Evolutionary conservation across 2,888 invertebrate species (phyloP).

Genomic region (Rotaria magnacalcarata): DNA sequence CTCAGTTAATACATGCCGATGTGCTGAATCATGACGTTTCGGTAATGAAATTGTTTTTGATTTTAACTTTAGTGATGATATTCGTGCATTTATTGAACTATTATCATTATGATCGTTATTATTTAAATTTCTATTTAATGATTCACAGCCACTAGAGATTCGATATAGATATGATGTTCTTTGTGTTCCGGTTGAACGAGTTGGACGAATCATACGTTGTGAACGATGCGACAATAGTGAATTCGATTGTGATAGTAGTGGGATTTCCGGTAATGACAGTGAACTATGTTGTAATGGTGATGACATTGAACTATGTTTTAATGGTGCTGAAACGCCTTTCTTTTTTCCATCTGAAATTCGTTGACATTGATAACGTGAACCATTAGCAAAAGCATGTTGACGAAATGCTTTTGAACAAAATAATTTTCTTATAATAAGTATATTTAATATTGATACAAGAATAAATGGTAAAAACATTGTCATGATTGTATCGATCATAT

Average conservation of each 20-base stretch:
- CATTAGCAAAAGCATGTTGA: constrained; percentile 15
- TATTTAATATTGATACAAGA: constrained; percentile 29
- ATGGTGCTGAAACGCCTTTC: not conserved
- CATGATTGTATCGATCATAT: not conserved
- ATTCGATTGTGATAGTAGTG: not conserved
- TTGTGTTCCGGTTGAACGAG: not conserved
- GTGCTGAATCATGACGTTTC: constrained; percentile 8
- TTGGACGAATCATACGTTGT: not conserved
- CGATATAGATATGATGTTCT: not conserved
- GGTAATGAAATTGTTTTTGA: not conserved
- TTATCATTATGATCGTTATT: not conserved
- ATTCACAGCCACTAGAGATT: not conserved
- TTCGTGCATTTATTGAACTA: not conserved
- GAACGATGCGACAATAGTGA: not conserved
- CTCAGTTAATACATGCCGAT: constrained; percentile 22
- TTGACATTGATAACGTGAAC: not conserved
- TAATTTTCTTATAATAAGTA: not conserved
- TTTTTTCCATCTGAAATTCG: not conserved
- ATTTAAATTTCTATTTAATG: not conserved
- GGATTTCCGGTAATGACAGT: not conserved
- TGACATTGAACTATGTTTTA: too few relatives aligned
- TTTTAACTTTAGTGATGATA: not conserved
- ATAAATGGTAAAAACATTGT: constrained; percentile 36
- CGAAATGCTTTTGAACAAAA: constrained; percentile 32
- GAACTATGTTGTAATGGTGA: not conserved